phyloP scores from a whole-genome alignment of 2,888 invertebrate genomes.

The Drosophila rellima region DNA sequence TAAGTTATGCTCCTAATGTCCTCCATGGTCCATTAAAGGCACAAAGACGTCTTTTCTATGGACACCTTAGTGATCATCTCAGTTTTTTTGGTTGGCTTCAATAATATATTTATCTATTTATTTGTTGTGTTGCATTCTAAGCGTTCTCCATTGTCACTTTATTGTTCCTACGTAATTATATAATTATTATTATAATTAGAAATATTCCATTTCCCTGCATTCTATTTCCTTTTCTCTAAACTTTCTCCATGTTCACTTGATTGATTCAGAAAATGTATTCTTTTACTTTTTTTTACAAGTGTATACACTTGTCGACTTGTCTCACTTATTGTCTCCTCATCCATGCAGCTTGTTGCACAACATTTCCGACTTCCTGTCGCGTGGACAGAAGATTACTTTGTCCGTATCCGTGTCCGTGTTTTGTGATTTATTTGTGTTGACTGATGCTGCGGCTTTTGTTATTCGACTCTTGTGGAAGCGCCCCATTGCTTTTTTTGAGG shows the following conservation, averaged over 20 bases:
- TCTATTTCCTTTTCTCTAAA: too few relatives aligned
- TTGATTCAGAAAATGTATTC: not conserved
- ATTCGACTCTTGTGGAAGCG: conserved; percentile 13
- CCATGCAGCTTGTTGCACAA: conserved; percentile 29
- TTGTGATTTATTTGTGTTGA: conserved; percentile 47
- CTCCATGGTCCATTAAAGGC: too few relatives aligned
- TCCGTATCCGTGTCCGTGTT: conserved; percentile 1
- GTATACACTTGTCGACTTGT: conserved; percentile 9
- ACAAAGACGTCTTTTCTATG: too few relatives aligned
- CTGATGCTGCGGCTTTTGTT: conserved; percentile 31
- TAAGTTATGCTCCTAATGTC: too few relatives aligned
- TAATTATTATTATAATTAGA: too few relatives aligned
- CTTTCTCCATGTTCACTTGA: not conserved
- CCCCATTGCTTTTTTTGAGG: conserved; percentile 19
- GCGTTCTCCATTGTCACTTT: not conserved
- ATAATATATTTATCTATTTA: too few relatives aligned
- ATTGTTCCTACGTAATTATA: not conserved
- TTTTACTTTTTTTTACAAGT: conserved; percentile 1
- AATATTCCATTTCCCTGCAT: too few relatives aligned
- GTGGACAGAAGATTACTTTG: conserved; percentile 23
- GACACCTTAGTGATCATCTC: too few relatives aligned
- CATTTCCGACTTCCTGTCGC: conserved; percentile 52
- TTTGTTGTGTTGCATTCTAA: too few relatives aligned
- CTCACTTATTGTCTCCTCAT: not conserved
- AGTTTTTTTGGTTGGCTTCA: not conserved